Percentiles rank a stretch among this genome's conserved stretches.
phyloP scores from a whole-genome alignment of 1,140 invertebrate genomes.

The Octopus sinensis region DNA sequence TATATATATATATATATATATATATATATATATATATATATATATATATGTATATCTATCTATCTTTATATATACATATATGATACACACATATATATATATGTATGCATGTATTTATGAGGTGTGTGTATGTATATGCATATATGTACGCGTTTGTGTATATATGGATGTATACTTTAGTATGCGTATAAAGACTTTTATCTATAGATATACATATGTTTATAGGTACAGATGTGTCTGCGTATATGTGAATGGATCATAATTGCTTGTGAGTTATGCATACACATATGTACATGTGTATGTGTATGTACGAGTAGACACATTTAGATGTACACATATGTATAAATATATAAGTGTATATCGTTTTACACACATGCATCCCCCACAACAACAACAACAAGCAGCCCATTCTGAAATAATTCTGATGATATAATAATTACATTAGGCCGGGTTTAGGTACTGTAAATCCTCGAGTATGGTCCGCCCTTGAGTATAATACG shows the following conservation, averaged over 20 bases:
- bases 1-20: no score
- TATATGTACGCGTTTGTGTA: not conserved
- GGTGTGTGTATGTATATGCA: not conserved
- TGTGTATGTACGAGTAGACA: not conserved
- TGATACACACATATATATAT: not conserved
- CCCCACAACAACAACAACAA: no score
- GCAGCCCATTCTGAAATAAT: no score
- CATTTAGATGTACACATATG: not conserved
- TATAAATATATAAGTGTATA: not conserved
- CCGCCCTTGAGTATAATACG: no score
- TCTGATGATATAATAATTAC: no score
- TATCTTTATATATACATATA: not conserved
- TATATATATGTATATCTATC: not conserved
- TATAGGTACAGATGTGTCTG: not conserved
- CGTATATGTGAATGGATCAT: not conserved
- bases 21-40: slow-evolving; percentile 5
- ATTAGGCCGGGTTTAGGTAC: no score
- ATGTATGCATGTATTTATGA: not conserved
- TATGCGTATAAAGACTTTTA: not conserved
- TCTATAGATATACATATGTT: not conserved
- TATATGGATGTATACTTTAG: not conserved
- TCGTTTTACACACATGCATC: no score
- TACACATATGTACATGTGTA: not conserved
- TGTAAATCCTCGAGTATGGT: no score
- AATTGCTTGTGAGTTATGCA: not conserved